Percentiles rank a stretch among this genome's conserved stretches.
Conservation (phyloP, 1,140 invertebrate genomes). For the Battus philenor region DNA sequence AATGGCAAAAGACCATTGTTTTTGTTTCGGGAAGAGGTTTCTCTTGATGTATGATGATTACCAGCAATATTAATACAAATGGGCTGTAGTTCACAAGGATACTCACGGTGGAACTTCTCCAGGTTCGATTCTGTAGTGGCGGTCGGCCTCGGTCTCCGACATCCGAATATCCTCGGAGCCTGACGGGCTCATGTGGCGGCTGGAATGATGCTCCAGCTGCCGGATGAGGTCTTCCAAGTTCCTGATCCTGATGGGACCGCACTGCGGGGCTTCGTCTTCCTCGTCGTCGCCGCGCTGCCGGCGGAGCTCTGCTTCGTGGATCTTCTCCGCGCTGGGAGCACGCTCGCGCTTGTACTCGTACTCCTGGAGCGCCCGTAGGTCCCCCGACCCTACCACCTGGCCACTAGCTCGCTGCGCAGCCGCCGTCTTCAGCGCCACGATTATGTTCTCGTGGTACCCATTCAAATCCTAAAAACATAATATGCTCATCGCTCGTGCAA, state of each 20-base stretch:
- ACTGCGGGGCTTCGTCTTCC: constrained; percentile 82
- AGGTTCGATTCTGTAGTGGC: constrained; percentile 90
- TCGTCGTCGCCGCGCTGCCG: constrained; percentile 77
- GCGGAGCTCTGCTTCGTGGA: constrained; percentile 78
- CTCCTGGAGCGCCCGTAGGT: constrained; percentile 81
- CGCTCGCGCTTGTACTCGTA: constrained; percentile 78
- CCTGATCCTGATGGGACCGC: constrained; percentile 87
- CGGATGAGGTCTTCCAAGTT: constrained; percentile 94
- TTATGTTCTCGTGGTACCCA: constrained; percentile 94
- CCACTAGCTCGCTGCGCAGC: constrained; percentile 82
- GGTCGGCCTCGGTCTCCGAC: constrained; percentile 93
- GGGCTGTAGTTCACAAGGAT: no score
- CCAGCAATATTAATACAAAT: no score
- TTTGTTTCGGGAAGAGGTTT: no score
- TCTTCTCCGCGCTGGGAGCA: constrained; percentile 80
- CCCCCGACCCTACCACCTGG: constrained; percentile 81
- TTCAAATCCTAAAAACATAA: constrained; percentile 86
- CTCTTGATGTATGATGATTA: no score
- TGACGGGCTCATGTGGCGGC: constrained; percentile 91
- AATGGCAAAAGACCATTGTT: no score
- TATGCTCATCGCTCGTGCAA: not conserved
- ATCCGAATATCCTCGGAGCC: constrained; percentile 94
- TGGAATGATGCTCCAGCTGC: constrained; percentile 91
- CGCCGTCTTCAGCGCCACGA: constrained; percentile 90
- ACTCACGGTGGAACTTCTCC: constrained; percentile 76